A percentile compares a stretch with the other conserved stretches of the same genome.
These are phyloP conservation scores for Hypolimnas misippus DNA, from an alignment of 2,888 invertebrate species.

Conservation along the genomic window DNA sequence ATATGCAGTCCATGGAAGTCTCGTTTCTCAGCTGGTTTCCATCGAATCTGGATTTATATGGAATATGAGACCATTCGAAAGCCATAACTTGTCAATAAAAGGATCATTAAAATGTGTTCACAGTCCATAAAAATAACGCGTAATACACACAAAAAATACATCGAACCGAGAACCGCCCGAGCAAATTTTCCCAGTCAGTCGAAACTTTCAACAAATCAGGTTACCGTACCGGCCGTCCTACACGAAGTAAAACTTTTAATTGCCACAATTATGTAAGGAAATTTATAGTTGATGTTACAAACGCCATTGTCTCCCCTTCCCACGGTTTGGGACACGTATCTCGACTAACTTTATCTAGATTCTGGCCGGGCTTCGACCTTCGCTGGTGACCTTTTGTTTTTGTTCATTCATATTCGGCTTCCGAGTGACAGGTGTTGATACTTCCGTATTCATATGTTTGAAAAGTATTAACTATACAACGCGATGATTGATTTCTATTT, in stretches of 20 bases:
- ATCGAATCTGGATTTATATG: too few relatives aligned
- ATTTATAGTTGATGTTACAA: constrained; percentile 62
- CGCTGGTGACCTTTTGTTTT: constrained; percentile 31
- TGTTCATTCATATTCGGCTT: constrained; percentile 61
- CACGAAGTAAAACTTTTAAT: constrained; percentile 66
- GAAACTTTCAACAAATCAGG: neutral
- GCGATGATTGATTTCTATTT: neutral
- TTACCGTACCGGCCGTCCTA: neutral
- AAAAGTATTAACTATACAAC: constrained; percentile 3
- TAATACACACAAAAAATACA: too few relatives aligned
- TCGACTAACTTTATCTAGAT: constrained; percentile 65
- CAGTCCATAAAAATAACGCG: too few relatives aligned
- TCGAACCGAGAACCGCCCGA: too few relatives aligned
- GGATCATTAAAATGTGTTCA: too few relatives aligned
- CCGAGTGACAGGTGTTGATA: constrained; percentile 46
- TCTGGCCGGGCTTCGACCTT: constrained; percentile 67
- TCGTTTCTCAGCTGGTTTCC: too few relatives aligned
- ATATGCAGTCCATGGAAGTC: too few relatives aligned
- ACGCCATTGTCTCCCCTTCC: constrained; percentile 66
- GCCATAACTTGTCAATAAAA: too few relatives aligned
- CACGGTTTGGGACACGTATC: constrained; percentile 73
- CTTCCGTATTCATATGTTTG: constrained; percentile 27
- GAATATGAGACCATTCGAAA: too few relatives aligned
- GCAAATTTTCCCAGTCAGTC: too few relatives aligned
- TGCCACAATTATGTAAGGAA: constrained; percentile 70